These are phyloP conservation scores for Xiphophorus hellerii DNA, from an alignment of 2,113 vertebrate genomes.

Conservation along the genomic window DNA sequence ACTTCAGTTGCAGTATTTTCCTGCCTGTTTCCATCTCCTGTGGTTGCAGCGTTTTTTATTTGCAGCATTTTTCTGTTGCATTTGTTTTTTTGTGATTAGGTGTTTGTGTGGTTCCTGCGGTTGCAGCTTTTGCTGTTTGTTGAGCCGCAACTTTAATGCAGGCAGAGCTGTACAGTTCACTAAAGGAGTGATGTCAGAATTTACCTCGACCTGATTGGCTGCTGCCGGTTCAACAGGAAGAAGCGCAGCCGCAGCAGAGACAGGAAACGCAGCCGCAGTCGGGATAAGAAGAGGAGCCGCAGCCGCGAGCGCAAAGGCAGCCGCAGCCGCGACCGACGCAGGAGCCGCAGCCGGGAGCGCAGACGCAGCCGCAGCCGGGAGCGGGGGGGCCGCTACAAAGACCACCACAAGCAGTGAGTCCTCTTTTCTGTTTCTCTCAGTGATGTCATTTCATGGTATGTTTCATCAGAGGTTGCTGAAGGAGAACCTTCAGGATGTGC, in stretches of 20 bases:
- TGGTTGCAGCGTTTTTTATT: too few species aligned
- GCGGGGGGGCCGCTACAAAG: constrained; percentile 86
- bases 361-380: constrained; percentile 87
- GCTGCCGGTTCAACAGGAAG: constrained; percentile 79
- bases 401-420: constrained; percentile 80
- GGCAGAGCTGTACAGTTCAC: too few species aligned
- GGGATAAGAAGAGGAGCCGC: constrained; percentile 86
- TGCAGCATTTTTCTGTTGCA: too few species aligned
- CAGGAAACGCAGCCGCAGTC: constrained; percentile 88
- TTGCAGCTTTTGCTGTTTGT: too few species aligned
- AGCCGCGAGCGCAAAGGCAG: constrained; percentile 90
- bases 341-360: constrained; percentile 77
- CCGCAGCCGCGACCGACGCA: constrained; percentile 75
- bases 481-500: neutral
- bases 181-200: too few species aligned
- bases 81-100: too few species aligned
- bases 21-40: too few species aligned
- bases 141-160: too few species aligned
- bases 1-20: too few species aligned
- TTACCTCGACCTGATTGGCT: constrained; percentile 26
- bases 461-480: neutral
- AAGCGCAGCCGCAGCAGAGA: constrained; percentile 92
- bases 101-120: too few species aligned
- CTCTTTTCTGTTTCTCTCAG: neutral
- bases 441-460: neutral